Evolutionary conservation across 2,113 vertebrate genomes (phyloP).

Genomic region (Myiozetetes cayanensis): DNA sequence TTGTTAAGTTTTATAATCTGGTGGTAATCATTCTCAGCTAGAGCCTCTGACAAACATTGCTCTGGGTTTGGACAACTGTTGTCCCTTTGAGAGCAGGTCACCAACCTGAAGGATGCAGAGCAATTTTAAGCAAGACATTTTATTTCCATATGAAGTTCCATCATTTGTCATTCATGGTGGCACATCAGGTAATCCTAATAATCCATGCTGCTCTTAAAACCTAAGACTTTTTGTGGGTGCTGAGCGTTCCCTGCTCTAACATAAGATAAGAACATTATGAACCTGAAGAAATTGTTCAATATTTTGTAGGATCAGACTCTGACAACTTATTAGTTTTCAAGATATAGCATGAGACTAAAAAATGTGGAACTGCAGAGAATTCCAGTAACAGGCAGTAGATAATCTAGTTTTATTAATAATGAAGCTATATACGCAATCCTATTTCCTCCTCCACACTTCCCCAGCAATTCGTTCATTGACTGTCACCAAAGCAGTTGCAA

Average conservation of each 20-base stretch:
- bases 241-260: neutral
- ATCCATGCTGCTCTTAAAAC: neutral
- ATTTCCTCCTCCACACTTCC: neutral
- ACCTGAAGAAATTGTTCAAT: neutral
- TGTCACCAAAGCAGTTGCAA: neutral
- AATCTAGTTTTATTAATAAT: constrained; percentile 1
- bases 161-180: neutral
- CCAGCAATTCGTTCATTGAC: neutral
- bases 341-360: neutral
- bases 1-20: neutral
- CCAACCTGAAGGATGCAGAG: neutral
- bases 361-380: neutral
- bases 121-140: neutral
- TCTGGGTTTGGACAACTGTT: neutral
- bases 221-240: neutral
- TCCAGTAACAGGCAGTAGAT: neutral
- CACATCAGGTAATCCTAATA: neutral
- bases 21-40: neutral
- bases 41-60: neutral
- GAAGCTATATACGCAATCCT: neutral
- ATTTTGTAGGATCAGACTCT: neutral
- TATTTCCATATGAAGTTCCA: neutral
- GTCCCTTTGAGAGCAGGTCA: neutral
- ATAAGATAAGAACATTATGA: neutral
- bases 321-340: neutral